Conservation (phyloP, 2,888 invertebrate species). For the Agonopterix arenella region DNA sequence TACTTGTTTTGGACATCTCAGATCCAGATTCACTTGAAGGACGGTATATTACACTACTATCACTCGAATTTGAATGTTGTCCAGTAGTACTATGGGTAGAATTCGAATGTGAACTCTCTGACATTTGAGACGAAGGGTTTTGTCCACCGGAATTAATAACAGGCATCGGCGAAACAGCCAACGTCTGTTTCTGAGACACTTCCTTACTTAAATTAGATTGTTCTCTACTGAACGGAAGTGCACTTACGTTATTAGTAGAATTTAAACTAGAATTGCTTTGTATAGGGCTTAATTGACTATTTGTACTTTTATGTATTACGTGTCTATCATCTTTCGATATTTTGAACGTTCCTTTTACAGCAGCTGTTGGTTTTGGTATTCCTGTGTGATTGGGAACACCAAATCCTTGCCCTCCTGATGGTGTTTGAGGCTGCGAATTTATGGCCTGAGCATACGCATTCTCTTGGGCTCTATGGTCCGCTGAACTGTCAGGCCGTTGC, state of each 20-base stretch:
- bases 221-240: conserved; percentile 67
- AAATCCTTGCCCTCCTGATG: conserved; percentile 65
- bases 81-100: conserved; percentile 80
- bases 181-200: conserved; percentile 66
- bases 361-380: conserved; percentile 94
- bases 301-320: conserved; percentile 73
- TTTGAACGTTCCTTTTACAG: conserved; percentile 93
- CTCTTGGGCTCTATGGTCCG: conserved; percentile 25
- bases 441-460: conserved; percentile 27
- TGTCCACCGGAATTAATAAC: conserved; percentile 52
- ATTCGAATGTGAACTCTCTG: conserved; percentile 80
- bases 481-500: conserved; percentile 37
- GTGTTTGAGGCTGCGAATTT: conserved; percentile 28
- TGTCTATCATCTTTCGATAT: conserved; percentile 77
- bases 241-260: conserved; percentile 68
- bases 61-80: conserved; percentile 83
- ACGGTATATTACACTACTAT: conserved; percentile 84
- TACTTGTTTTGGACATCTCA: conserved; percentile 66
- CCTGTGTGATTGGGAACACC: conserved; percentile 71
- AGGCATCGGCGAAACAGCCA: conserved; percentile 87
- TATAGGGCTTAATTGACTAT: conserved; percentile 74
- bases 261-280: conserved; percentile 77
- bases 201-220: conserved; percentile 72
- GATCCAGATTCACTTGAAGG: conserved; percentile 84
- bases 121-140: conserved; percentile 73